These are phyloP conservation scores for Meriones unguiculatus DNA, from an alignment of 2,113 vertebrate genomes.

Conservation along the genomic window DNA sequence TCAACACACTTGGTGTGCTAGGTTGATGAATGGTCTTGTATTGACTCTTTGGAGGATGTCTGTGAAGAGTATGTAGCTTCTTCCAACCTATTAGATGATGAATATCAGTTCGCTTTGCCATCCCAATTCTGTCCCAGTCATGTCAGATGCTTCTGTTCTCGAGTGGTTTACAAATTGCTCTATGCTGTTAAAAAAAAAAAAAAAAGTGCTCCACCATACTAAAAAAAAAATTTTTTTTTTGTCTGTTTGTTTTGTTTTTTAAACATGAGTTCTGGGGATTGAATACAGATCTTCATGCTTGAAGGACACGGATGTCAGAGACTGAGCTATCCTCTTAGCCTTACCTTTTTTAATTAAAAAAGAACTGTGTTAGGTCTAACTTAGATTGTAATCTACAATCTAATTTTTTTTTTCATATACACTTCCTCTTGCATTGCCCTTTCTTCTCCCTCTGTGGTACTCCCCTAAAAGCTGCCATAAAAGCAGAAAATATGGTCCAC, in stretches of 20 bases:
- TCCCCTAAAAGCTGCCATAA: background rate
- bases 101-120: background rate
- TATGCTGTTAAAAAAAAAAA: background rate
- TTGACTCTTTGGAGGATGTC: background rate
- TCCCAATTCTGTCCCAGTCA: background rate
- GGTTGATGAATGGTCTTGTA: background rate
- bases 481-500: background rate
- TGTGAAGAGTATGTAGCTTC: background rate
- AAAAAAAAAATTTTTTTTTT: background rate
- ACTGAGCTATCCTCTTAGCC: background rate
- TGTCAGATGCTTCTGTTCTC: background rate
- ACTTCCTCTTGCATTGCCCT: background rate
- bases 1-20: background rate
- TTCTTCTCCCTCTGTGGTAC: background rate
- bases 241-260: background rate
- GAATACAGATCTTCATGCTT: background rate
- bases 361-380: background rate
- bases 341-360: background rate
- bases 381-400: background rate
- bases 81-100: background rate
- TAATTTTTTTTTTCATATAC: background rate
- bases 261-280: background rate
- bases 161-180: background rate
- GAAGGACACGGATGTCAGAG: background rate
- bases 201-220: background rate